A percentile compares a stretch with the other conserved stretches of the same genome.
These are phyloP conservation scores for Eupithecia dodoneata DNA, from an alignment of 2,888 invertebrate species.

Conservation along the genomic window DNA sequence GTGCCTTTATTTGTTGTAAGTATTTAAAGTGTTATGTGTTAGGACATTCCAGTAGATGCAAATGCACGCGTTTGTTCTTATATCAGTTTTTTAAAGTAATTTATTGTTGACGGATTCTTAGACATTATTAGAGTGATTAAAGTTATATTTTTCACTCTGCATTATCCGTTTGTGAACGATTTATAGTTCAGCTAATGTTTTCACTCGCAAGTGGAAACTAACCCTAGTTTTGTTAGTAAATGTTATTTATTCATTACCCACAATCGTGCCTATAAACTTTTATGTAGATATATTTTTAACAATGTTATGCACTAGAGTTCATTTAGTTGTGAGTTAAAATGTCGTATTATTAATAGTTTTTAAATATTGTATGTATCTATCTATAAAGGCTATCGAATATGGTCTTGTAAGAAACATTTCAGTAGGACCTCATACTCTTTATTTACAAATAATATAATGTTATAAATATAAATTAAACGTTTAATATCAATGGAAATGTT, in stretches of 20 bases:
- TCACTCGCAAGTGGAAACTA: constrained; percentile 51
- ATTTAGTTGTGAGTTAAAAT: constrained; percentile 73
- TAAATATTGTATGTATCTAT: constrained; percentile 70
- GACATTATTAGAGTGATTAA: constrained; percentile 18
- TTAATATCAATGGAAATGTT: constrained; percentile 64
- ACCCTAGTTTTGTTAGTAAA: constrained; percentile 68
- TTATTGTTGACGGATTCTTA: constrained; percentile 35
- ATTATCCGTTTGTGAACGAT: constrained; percentile 23
- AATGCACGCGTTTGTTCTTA: constrained; percentile 61
- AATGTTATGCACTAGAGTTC: constrained; percentile 76
- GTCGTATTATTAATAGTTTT: constrained; percentile 63
- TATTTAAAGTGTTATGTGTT: constrained; percentile 55
- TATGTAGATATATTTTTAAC: constrained; percentile 58
- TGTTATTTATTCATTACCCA: constrained; percentile 75
- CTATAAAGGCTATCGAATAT: constrained; percentile 72
- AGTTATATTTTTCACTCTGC: constrained; percentile 18
- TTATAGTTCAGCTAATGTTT: constrained; percentile 19
- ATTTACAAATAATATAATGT: constrained; percentile 85
- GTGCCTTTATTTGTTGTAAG: constrained; percentile 78
- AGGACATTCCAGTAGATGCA: constrained; percentile 77
- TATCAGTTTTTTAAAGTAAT: constrained; percentile 35
- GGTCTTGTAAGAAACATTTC: constrained; percentile 75
- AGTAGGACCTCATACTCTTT: constrained; percentile 76
- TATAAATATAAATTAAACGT: constrained; percentile 83
- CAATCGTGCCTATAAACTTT: constrained; percentile 78